These are phyloP conservation scores for Homalodisca vitripennis DNA, from an alignment of 1,140 invertebrate species.

Conservation along the genomic window DNA sequence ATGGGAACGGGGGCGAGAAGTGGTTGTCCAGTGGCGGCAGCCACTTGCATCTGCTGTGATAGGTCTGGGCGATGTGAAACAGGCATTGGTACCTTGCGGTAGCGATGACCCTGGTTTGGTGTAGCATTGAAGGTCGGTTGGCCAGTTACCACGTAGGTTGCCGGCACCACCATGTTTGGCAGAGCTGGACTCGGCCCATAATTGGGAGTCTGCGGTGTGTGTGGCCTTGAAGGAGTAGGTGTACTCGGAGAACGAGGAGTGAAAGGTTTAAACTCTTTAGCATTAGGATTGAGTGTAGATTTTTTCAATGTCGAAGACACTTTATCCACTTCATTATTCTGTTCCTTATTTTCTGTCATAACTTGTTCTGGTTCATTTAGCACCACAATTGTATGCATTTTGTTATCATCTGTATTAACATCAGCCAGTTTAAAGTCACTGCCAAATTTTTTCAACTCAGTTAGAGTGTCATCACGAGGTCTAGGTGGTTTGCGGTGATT, in stretches of 20 bases:
- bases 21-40: conserved; percentile 77
- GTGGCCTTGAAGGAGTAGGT: conserved; percentile 67
- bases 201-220: conserved; percentile 81
- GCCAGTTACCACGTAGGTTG: conserved; percentile 47
- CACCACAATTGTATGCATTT: conserved; percentile 13
- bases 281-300: conserved; percentile 82
- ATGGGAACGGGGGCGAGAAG: conserved; percentile 69
- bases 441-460: conserved; percentile 58
- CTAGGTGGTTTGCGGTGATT: conserved; percentile 10
- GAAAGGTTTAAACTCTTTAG: conserved; percentile 88
- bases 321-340: conserved; percentile 54
- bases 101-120: conserved; percentile 50
- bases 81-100: conserved; percentile 54
- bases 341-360: neutral
- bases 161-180: conserved; percentile 51
- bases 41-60: conserved; percentile 69
- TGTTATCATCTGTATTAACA: conserved; percentile 44
- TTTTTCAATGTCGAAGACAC: conserved; percentile 65
- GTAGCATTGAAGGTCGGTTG: conserved; percentile 48
- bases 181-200: conserved; percentile 45
- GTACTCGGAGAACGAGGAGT: conserved; percentile 70
- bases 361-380: conserved; percentile 14
- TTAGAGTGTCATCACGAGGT: conserved; percentile 52
- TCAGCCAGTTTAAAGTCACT: conserved; percentile 59
- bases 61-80: conserved; percentile 57